Evolutionary conservation across 2,113 vertebrate genomes (phyloP).

Genomic region (Bubo blakistoni): DNA sequence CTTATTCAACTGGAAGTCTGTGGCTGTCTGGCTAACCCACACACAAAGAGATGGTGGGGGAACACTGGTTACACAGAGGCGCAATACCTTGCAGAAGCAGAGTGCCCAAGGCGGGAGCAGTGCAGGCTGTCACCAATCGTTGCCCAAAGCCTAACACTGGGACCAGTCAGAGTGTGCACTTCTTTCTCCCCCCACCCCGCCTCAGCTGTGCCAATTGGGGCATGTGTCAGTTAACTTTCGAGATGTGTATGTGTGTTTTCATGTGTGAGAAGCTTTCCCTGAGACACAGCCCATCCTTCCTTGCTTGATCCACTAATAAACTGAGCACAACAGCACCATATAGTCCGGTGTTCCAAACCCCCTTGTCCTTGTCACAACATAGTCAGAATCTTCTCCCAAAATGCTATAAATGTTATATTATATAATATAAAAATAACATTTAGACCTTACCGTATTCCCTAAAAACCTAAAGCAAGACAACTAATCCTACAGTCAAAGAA

Average conservation of each 20-base stretch:
- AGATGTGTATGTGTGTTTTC: background rate
- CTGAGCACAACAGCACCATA: background rate
- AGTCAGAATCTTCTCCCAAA: background rate
- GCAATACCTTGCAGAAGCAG: background rate
- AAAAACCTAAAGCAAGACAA: background rate
- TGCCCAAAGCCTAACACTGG: background rate
- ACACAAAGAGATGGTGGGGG: background rate
- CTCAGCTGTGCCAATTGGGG: background rate
- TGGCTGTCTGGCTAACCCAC: background rate
- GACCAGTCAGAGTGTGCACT: rapidly evolving
- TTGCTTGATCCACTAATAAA: background rate
- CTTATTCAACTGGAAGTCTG: background rate
- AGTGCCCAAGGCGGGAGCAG: background rate
- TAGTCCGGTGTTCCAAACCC: background rate
- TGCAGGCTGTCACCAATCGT: rapidly evolving
- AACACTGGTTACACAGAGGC: background rate
- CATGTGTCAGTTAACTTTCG: rapidly evolving
- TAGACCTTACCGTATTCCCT: background rate
- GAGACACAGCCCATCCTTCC: background rate
- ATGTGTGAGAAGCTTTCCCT: background rate
- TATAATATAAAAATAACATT: background rate
- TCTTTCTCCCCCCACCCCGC: background rate
- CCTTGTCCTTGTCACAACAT: background rate
- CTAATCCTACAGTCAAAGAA: background rate
- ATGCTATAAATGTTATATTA: background rate